Evolutionary conservation across 2,888 invertebrate species (phyloP), one percentile per base, ranked within the genome.

Genomic region (Beris chalybata): DNA sequence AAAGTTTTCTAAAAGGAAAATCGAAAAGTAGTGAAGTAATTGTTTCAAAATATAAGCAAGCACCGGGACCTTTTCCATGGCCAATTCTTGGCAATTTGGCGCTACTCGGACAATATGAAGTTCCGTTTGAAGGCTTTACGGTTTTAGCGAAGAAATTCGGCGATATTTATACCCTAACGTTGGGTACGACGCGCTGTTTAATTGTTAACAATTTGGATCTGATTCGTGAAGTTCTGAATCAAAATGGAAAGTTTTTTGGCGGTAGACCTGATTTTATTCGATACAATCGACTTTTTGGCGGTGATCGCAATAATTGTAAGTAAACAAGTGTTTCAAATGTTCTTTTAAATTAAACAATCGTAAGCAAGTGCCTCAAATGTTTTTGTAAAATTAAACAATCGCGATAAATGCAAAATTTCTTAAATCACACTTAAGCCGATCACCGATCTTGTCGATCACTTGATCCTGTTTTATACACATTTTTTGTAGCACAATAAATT

Each of bases 291-390:
- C 86, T 93, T 7, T 93, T 94, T 78, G 92, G 91, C 32, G 92
- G 92, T 43, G 89, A 93, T 80, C 83, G 92, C 65, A 91, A 92
- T 79, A 92, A 93, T 77, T 93, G 93, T 93, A 81, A 92, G 93
- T 89, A 56, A n/a, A 22, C 6, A 7, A 53, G 38, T 22, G 22
- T 22, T 3, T 3, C 22, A 22, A 22, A 22, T 22, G 22, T 22
- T 22, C 3, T 22, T 22, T 22, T 2, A 22, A 22, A 22, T 22
- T 22, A 22, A 22, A 22, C 22, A 1, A 22, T 22, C 22, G 22
- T 89, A 56, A n/a, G 3, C 6, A 7, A 53, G 38, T 22, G 22
- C 3, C 22, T 3, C 22, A 22, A 22, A 22, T 22, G 22, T 22
- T 22, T 22, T 22, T 22, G n/a, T 22, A 22, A 22, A 22, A 22